phyloP scores from a whole-genome alignment of 2,113 vertebrate genomes.

The Rhodinocichla rosea region DNA sequence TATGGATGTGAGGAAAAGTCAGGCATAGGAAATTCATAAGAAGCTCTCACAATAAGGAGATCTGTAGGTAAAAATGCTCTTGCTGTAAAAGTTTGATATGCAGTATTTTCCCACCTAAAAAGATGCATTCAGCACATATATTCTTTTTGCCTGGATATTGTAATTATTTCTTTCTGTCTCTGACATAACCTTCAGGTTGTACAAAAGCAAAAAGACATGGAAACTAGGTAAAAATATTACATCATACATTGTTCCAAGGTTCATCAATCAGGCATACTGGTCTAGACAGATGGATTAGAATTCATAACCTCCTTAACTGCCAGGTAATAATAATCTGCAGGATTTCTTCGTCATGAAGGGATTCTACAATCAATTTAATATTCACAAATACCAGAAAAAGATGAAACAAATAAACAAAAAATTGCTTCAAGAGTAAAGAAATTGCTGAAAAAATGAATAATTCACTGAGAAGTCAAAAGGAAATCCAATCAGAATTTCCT shows the following conservation, averaged over 20 bases:
- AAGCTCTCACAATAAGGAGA: neutral
- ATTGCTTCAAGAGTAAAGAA: neutral
- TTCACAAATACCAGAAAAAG: neutral
- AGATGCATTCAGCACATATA: neutral
- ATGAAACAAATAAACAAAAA: neutral
- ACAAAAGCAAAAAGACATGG: fast-evolving
- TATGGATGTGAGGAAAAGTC: neutral
- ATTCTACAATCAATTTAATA: neutral
- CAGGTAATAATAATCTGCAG: neutral
- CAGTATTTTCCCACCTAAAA: neutral
- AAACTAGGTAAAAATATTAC: neutral
- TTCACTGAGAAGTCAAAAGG: neutral
- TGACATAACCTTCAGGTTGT: neutral
- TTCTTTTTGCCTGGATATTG: neutral
- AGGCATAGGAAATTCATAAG: neutral
- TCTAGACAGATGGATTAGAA: neutral
- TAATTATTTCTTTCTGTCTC: neutral
- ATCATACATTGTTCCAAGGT: neutral
- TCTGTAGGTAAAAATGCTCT: neutral
- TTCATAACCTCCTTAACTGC: neutral
- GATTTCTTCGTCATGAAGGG: neutral
- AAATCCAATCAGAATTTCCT: neutral
- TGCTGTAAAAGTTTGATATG: neutral
- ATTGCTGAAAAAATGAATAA: neutral
- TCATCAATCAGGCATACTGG: neutral